A percentile compares a stretch with the other conserved stretches of the same genome.
These are phyloP conservation scores for Lithobates pipiens DNA, from an alignment of 2,797 vertebrate species.

Conservation along the genomic window DNA sequence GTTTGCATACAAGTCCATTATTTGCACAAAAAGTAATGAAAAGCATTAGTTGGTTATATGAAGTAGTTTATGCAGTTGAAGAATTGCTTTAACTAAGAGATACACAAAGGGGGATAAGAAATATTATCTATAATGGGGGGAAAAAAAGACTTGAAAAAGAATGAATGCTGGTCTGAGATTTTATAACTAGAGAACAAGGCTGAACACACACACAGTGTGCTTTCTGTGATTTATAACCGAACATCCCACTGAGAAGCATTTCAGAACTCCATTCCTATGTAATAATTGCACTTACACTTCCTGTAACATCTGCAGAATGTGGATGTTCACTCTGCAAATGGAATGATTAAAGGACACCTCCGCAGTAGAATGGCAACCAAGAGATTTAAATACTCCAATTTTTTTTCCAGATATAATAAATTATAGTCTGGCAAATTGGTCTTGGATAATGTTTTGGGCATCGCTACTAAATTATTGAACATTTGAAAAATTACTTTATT, in stretches of 20 bases:
- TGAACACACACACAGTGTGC: slow-evolving; percentile 28
- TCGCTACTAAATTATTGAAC: slow-evolving; percentile 49
- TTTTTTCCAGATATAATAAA: slow-evolving; percentile 29
- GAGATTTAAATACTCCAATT: slow-evolving; percentile 32
- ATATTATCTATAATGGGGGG: neutral
- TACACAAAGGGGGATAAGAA: neutral
- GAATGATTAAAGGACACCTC: slow-evolving; percentile 52
- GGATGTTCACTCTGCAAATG: slow-evolving; percentile 46
- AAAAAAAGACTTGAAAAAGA: neutral
- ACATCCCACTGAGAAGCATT: slow-evolving; percentile 43
- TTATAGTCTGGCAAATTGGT: slow-evolving; percentile 13
- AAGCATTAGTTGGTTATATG: neutral
- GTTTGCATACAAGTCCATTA: neutral
- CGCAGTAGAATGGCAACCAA: slow-evolving; percentile 33
- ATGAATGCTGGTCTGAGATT: slow-evolving; percentile 36
- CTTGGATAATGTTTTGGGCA: slow-evolving; percentile 32
- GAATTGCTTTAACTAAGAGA: neutral
- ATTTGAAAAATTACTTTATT: slow-evolving; percentile 54
- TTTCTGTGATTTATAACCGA: slow-evolving; percentile 50
- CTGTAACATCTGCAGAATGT: slow-evolving; percentile 49
- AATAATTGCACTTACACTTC: slow-evolving; percentile 58
- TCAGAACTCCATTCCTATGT: slow-evolving; percentile 31
- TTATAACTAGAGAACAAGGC: slow-evolving; percentile 7
- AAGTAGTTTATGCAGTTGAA: neutral
- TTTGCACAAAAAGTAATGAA: neutral